Base-by-base conservation (phyloP, 2,888 invertebrate genomes). In the Choristoneura rosaceana region DNA sequence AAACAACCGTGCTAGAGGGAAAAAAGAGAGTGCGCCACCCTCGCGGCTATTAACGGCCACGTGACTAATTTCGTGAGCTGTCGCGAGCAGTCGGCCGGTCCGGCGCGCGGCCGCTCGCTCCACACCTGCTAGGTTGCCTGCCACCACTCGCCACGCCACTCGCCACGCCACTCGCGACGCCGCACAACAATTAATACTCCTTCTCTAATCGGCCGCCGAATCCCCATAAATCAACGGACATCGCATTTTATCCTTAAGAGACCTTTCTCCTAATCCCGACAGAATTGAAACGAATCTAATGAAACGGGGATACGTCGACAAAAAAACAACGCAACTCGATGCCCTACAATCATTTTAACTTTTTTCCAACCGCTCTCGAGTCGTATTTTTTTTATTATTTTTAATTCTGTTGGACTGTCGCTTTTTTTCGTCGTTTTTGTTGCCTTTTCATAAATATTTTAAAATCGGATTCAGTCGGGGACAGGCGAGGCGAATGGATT, bases 401-500 rank as follows among this genome's bases (percentile, higher is more conserved):
- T 90, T 91, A 88, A 91, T 90, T 90, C 90, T 90, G 90, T 93
- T 90, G 89, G 87, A 87, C 87, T 87, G 82, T 82, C 81, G 80
- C 80, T 81, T 55, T 85, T 84, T 87, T 83, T 83, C 80, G 76
- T 77, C 79, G 85, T 88, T 87, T 89, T 55, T 89, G 88, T 87
- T 87, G 87, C 87, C 92, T 91, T 92, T 91, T 92, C 92, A 93
- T 92, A 93, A 92, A 93, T 93, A 93, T 93, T 93, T 93, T 92
- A 91, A 91, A 93, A 93, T 93, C 92, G 91, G 91, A 92, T 91
- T 91, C 92, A 88, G 84, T 77, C 90, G 91, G 93, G 87, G 93
- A 93, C 93, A 90, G 82, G 85, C 93, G 92, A 85, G 86, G 83
- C 92, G 90, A 93, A 93, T 92, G 93, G 92, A 93, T 94, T 93